Conservation (phyloP, 1,140 invertebrate genomes). For the Aphis gossypii region DNA sequence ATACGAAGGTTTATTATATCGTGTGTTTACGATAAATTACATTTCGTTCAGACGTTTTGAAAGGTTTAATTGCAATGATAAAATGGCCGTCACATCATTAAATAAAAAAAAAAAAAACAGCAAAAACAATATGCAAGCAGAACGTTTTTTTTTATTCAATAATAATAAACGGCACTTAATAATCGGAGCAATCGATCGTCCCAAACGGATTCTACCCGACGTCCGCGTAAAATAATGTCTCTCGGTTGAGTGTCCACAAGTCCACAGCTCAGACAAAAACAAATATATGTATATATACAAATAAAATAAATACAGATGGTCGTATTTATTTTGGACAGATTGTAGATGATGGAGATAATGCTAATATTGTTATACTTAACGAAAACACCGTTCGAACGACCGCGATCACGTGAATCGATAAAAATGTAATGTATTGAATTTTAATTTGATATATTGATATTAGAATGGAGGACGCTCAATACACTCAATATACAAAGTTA, state of each 20-base stretch:
- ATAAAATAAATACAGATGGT: not conserved
- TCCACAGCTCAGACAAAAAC: not conserved
- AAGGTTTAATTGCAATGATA: not conserved
- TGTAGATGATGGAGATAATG: not conserved
- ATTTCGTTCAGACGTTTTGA: not conserved
- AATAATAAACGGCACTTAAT: not conserved
- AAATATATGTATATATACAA: not conserved
- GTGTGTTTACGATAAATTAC: not conserved
- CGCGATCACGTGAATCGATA: not conserved
- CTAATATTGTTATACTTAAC: not conserved
- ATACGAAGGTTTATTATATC: not conserved
- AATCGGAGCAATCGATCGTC: not conserved
- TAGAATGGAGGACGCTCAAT: not conserved
- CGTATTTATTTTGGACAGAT: not conserved
- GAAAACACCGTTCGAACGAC: not conserved
- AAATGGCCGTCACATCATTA: not conserved
- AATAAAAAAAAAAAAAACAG: not conserved
- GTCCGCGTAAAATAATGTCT: not conserved
- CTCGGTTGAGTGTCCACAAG: not conserved
- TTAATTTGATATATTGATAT: not conserved
- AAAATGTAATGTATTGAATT: not conserved
- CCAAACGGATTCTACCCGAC: not conserved
- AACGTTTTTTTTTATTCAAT: slow-evolving; percentile 1
- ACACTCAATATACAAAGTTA: not conserved
- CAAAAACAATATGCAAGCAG: not conserved